Conservation (phyloP, 1,140 invertebrate genomes). For the Panagrolaimus sp. region DNA sequence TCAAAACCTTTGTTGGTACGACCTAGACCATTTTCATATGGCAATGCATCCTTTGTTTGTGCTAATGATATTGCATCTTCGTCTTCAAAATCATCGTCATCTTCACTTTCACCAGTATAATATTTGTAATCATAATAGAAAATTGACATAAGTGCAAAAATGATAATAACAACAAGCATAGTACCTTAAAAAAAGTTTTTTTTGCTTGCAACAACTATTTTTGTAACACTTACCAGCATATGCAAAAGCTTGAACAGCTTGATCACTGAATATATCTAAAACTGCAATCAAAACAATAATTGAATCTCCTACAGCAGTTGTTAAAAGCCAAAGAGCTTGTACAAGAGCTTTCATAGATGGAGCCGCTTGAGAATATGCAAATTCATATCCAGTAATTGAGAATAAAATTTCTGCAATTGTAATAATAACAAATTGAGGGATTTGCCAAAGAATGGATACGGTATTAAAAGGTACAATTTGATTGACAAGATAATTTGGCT, state of each 20-base stretch:
- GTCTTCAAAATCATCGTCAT: neutral
- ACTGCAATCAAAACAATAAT: constrained; percentile 80
- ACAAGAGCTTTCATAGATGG: constrained; percentile 66
- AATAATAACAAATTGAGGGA: constrained; percentile 56
- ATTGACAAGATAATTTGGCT: constrained; percentile 64
- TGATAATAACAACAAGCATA: constrained; percentile 17
- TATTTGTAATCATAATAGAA: constrained; percentile 25
- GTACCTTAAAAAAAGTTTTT: neutral
- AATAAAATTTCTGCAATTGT: constrained; percentile 57
- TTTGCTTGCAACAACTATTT: constrained; percentile 14
- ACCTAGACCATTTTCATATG: neutral
- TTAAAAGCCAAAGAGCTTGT: constrained; percentile 79
- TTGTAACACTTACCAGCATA: constrained; percentile 27
- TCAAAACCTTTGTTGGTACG: constrained; percentile 2
- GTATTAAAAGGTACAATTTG: constrained; percentile 65
- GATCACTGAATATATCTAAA: constrained; percentile 65
- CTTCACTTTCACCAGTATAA: constrained; percentile 3
- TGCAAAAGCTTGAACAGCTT: constrained; percentile 59
- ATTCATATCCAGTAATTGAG: constrained; percentile 57
- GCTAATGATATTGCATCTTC: constrained; percentile 1
- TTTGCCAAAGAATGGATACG: constrained; percentile 54
- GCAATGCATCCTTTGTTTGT: constrained; percentile 4
- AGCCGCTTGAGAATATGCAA: constrained; percentile 59
- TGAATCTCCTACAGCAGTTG: constrained; percentile 81
- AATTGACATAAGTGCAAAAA: constrained; percentile 15